Evolutionary conservation across 1,140 invertebrate species (phyloP), one percentile per base, ranked within the genome.

Genomic region (Heliconius congener): DNA sequence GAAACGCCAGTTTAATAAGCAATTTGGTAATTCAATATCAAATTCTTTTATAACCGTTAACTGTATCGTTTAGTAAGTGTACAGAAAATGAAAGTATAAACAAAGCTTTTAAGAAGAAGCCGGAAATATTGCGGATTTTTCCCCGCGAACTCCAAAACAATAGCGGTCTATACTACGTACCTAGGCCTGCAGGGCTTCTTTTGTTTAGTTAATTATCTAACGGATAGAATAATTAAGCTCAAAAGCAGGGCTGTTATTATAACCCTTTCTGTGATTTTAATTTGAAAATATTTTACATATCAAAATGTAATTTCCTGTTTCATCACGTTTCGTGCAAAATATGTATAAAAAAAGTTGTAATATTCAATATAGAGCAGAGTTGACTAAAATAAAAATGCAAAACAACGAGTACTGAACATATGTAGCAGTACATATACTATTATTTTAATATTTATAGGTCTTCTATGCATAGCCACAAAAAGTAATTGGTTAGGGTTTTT

Each of bases 151-250:
- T 86, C 82, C 86, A 89, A 86, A 92, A 94, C 91, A 93, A 93
- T 93, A 79, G 85, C 74, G 83, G 83, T 77, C 84, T 84, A 86
- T 87, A 84, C 86, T 87, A 87, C 86, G 84, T 88, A 88, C 87
- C 85, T 88, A 88, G 89, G 79, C 76, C 79, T 86, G 85, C 87
- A 81, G 83, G 81, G 84, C 79, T 85, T 85, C 90, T 91, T 92
- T 92, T 93, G 90, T 91, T 88, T 90, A 90, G 93, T 90, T 92
- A 92, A 93, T 93, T 92, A 93, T 92, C 84, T 85, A 85, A 85
- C 88, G 88, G 90, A 92, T 89, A 83, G 81, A 93, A 90, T 94
- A 92, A 94, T 93, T 92, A 92, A 89, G 87, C 87, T 86, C 83
- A 76, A 90, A 89, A 88, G 88, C 84, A 82, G 86, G 82, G 85